Evolutionary conservation across 2,888 invertebrate species (phyloP).

Genomic region (Euphydryas editha): DNA sequence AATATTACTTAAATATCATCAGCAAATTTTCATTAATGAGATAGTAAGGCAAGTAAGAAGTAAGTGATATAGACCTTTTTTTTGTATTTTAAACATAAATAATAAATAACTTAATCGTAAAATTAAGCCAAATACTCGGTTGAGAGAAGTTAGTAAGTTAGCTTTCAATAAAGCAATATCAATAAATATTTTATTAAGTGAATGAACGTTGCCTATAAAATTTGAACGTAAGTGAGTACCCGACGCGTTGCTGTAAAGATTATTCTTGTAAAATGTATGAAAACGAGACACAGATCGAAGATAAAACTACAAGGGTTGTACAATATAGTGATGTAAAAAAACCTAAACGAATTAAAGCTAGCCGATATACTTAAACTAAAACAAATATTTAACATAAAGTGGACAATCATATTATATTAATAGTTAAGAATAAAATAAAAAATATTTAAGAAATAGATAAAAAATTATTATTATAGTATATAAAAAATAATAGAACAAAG

Average conservation of each 20-base stretch:
- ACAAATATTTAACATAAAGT: no score
- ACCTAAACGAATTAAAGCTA: neutral
- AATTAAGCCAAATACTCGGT: no score
- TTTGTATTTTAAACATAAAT: no score
- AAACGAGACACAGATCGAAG: neutral
- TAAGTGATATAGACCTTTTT: no score
- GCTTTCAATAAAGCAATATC: neutral
- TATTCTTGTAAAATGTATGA: neutral
- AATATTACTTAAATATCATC: no score
- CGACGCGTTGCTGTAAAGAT: neutral
- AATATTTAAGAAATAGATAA: neutral
- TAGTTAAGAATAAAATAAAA: neutral
- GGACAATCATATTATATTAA: neutral
- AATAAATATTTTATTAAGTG: neutral
- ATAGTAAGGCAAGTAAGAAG: no score
- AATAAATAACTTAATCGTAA: no score
- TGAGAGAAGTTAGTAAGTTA: neutral
- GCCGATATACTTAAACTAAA: neutral
- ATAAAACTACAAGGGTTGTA: neutral
- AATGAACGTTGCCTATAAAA: slow-evolving; percentile 4
- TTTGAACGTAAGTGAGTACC: neutral
- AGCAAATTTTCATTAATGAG: no score
- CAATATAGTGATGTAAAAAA: neutral
- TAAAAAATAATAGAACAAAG: neutral
- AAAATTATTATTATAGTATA: neutral